phyloP scores from a whole-genome alignment of 1,140 invertebrate genomes.

The Mamestra configurata region DNA sequence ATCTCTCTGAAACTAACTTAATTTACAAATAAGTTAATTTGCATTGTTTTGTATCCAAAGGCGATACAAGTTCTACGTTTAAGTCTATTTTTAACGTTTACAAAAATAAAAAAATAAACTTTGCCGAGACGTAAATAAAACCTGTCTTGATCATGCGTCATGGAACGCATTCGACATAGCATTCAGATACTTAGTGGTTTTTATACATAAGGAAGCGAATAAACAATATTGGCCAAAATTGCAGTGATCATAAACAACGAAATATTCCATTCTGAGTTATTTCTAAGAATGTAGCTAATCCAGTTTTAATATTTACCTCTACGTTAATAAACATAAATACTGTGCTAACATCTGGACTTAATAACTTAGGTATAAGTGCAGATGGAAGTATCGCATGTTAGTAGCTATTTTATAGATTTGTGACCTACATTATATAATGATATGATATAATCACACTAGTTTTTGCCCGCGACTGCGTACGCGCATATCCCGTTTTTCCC shows the following conservation, averaged over 20 bases:
- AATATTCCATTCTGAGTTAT: background rate
- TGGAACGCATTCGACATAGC: background rate
- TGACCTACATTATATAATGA: background rate
- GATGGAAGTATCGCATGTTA: background rate
- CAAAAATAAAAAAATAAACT: background rate
- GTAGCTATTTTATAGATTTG: background rate
- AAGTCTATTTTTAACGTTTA: background rate
- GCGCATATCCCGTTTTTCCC: too few relatives aligned
- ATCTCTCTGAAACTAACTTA: too few relatives aligned
- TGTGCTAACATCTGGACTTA: background rate
- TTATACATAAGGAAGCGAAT: background rate
- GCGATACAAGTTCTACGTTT: background rate
- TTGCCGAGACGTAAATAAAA: slow-evolving; percentile 7
- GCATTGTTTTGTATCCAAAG: background rate
- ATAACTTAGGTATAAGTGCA: background rate
- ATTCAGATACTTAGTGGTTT: background rate
- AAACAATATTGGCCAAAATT: background rate
- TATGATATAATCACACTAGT: too few relatives aligned
- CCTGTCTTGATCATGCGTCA: background rate
- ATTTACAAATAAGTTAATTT: background rate
- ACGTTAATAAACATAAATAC: background rate
- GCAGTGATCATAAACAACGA: background rate
- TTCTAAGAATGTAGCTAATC: background rate
- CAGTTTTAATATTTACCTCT: background rate
- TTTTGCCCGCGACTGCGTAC: too few relatives aligned